Evolutionary conservation across 2,113 vertebrate species (phyloP).

Genomic region (Gymnogyps californianus): DNA sequence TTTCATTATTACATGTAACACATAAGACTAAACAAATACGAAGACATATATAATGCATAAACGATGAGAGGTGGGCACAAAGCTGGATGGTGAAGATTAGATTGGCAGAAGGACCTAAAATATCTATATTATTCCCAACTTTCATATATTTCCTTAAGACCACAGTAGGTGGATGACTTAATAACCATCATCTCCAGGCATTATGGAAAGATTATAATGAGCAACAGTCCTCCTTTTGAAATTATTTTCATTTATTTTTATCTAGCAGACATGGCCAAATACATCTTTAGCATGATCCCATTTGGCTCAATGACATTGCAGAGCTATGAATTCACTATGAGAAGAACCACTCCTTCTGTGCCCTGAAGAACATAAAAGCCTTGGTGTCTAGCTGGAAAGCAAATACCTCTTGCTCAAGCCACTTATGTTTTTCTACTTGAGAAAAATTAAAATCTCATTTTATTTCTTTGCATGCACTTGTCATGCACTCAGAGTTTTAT

Average conservation of each 20-base stretch:
- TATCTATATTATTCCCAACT: neutral
- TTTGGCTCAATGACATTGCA: neutral
- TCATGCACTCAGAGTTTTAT: constrained; percentile 26
- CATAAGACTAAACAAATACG: neutral
- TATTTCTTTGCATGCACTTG: constrained; percentile 18
- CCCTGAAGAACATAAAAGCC: neutral
- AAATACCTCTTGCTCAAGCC: neutral
- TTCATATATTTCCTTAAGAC: neutral
- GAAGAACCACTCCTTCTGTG: neutral
- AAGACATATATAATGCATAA: neutral
- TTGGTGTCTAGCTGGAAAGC: neutral
- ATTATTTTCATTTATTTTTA: constrained; percentile 15
- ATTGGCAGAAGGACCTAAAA: neutral
- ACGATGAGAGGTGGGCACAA: neutral
- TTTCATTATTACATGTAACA: neutral
- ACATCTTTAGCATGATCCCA: neutral
- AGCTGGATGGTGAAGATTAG: neutral
- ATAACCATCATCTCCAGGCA: neutral
- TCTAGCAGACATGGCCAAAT: neutral
- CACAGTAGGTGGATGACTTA: neutral
- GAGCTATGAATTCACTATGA: constrained; percentile 4
- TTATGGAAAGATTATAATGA: neutral
- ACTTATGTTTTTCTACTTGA: neutral
- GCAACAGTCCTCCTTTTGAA: neutral
- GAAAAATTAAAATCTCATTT: constrained; percentile 17